Conservation (phyloP, 2,113 vertebrate species). For the Balaeniceps rex region DNA sequence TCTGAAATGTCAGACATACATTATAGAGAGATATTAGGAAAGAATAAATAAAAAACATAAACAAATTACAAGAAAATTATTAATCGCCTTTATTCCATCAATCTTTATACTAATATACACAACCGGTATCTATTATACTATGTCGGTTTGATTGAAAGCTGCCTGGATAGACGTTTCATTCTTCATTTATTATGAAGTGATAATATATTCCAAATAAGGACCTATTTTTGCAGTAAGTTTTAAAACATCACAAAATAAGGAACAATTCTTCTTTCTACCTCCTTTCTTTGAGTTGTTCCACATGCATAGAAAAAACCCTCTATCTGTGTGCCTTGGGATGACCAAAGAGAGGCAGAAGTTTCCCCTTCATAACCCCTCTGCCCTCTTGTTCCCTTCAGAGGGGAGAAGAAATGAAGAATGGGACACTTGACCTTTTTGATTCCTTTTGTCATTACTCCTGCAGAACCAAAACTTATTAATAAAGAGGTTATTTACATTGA, state of each 20-base stretch:
- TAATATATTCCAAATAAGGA: background rate
- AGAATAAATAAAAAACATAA: background rate
- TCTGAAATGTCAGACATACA: background rate
- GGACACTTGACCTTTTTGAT: background rate
- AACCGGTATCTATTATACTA: background rate
- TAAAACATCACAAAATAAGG: background rate
- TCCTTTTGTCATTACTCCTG: background rate
- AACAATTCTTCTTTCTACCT: background rate
- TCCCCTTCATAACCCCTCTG: background rate
- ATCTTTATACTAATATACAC: background rate
- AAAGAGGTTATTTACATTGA: background rate
- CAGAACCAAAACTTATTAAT: background rate
- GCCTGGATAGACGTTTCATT: background rate
- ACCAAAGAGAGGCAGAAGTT: background rate
- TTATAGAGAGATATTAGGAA: background rate
- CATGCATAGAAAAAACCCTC: background rate
- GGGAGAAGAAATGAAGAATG: background rate
- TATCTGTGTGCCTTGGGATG: background rate
- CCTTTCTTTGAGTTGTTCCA: background rate
- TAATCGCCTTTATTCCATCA: background rate
- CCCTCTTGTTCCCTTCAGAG: background rate
- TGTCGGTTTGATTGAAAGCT: background rate
- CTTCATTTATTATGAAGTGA: background rate
- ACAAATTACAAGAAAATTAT: background rate
- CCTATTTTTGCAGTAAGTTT: background rate